A percentile compares a stretch with the other conserved stretches of the same genome.
phyloP scores from a whole-genome alignment of 2,113 vertebrate genomes.

The Penelope pileata region DNA sequence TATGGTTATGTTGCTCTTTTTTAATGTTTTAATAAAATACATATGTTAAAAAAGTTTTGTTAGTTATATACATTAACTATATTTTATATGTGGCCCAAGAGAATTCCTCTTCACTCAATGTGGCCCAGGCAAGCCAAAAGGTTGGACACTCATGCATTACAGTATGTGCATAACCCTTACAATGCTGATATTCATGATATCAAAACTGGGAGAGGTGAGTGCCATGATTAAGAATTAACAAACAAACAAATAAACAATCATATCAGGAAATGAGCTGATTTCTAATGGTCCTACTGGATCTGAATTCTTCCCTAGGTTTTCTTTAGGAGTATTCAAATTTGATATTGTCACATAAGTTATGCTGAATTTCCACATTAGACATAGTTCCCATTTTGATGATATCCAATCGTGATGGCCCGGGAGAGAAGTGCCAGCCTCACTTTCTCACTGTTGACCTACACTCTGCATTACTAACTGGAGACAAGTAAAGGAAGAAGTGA shows the following conservation, averaged over 20 bases:
- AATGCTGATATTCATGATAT: fast-evolving
- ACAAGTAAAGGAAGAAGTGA: background rate
- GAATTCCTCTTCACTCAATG: no score
- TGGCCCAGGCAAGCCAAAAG: no score
- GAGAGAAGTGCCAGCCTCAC: background rate
- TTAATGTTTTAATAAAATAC: no score
- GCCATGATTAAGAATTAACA: background rate
- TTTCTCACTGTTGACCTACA: background rate
- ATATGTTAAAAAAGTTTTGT: no score
- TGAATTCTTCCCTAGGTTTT: background rate
- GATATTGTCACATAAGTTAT: background rate
- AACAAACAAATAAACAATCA: no score
- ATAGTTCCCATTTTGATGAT: background rate
- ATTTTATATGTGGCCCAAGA: no score
- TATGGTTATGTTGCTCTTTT: no score
- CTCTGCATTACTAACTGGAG: background rate
- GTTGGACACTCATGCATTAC: no score
- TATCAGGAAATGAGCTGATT: background rate
- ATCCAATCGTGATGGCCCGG: background rate
- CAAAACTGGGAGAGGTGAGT: background rate
- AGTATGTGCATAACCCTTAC: background rate
- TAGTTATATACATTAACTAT: no score
- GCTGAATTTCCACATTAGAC: background rate
- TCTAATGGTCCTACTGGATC: background rate
- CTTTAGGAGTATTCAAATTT: background rate